Percentiles rank a stretch among this genome's conserved stretches.
These are phyloP conservation scores for Koerneria pararmatus DNA, from an alignment of 2,888 invertebrate species.

Conservation along the genomic window DNA sequence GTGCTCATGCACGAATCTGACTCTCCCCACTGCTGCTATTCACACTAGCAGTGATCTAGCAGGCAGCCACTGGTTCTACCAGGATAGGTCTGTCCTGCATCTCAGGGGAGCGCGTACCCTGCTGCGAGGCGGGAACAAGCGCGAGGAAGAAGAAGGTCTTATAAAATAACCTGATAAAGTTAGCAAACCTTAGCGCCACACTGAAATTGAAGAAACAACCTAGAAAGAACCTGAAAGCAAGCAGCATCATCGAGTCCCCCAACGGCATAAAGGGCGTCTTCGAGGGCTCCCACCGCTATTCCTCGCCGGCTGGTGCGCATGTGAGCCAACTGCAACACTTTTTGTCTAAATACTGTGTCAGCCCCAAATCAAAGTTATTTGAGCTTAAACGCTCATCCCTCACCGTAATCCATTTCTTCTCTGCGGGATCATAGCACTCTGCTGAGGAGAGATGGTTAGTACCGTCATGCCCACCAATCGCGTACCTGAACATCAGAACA, in stretches of 20 bases:
- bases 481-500: too few relatives aligned
- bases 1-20: too few relatives aligned
- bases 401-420: constrained; percentile 61
- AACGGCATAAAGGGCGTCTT: constrained; percentile 64
- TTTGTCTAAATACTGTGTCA: background rate
- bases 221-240: constrained; percentile 62
- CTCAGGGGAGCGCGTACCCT: too few relatives aligned
- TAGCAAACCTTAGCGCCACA: too few relatives aligned
- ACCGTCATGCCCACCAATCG: constrained; percentile 65
- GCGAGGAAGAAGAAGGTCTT: too few relatives aligned
- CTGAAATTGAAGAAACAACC: too few relatives aligned
- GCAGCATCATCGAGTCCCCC: constrained; percentile 64
- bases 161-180: too few relatives aligned
- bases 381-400: background rate
- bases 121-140: too few relatives aligned
- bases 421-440: constrained; percentile 62
- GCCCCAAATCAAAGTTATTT: background rate
- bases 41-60: too few relatives aligned
- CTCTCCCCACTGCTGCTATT: too few relatives aligned
- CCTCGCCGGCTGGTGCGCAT: constrained; percentile 63
- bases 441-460: constrained; percentile 63
- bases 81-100: too few relatives aligned
- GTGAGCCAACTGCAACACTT: constrained; percentile 48
- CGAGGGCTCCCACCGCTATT: constrained; percentile 63
- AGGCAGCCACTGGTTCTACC: too few relatives aligned